Evolutionary conservation across 2,113 vertebrate genomes (phyloP).

Genomic region (Apodemus sylvaticus): DNA sequence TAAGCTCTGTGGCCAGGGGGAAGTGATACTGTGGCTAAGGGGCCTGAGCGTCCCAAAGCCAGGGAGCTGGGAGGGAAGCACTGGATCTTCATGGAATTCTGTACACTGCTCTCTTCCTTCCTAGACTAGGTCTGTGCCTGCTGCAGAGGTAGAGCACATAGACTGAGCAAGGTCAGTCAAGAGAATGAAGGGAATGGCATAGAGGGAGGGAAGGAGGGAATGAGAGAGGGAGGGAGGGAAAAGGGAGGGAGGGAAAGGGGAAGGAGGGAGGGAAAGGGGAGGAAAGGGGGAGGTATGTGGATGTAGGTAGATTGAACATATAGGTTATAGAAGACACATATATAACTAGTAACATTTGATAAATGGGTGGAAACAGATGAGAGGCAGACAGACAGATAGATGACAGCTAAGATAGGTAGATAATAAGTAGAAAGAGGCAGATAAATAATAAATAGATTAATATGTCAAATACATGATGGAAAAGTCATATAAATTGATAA

Average conservation of each 20-base stretch:
- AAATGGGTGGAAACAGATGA: background rate
- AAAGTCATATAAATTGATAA: background rate
- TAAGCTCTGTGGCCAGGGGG: background rate
- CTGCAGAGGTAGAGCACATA: too few relatives aligned
- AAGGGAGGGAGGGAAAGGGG: rapidly evolving
- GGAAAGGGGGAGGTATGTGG: background rate
- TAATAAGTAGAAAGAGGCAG: background rate
- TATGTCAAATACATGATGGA: background rate
- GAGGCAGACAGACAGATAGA: background rate
- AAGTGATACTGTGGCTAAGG: background rate
- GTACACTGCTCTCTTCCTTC: background rate
- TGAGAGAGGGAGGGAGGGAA: rapidly evolving
- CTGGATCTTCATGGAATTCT: too few relatives aligned
- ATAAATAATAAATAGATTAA: background rate
- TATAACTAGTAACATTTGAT: background rate
- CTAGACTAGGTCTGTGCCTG: background rate
- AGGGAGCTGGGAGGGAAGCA: rapidly evolving
- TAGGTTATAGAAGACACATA: background rate
- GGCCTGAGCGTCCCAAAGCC: background rate
- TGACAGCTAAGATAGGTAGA: background rate
- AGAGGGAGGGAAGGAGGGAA: rapidly evolving
- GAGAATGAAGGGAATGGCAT: background rate
- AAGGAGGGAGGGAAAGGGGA: rapidly evolving
- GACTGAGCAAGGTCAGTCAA: background rate
- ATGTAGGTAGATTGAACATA: background rate